Conservation (phyloP, 2,888 invertebrate genomes). For the Dysmachus trigonus region DNA sequence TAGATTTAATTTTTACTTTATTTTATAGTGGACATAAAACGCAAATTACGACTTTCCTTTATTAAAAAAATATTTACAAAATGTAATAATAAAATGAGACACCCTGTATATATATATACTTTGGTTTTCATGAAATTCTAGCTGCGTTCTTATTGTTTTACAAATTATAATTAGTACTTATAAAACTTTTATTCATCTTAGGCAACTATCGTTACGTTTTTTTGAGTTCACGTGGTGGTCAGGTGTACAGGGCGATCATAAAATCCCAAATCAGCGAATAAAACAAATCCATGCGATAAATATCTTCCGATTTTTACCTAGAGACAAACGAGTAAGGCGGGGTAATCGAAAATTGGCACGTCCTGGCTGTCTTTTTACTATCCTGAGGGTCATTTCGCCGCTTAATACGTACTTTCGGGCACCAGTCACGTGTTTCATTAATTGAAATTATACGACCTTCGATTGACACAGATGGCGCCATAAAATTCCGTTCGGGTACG, state of each 20-base stretch:
- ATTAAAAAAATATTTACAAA: too few species aligned
- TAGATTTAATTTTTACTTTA: too few species aligned
- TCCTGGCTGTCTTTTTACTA: constrained; percentile 25
- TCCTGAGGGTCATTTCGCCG: constrained; percentile 22
- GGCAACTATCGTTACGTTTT: neutral
- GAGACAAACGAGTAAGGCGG: neutral
- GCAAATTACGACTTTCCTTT: too few species aligned
- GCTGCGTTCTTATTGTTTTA: too few species aligned
- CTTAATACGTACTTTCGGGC: constrained; percentile 46
- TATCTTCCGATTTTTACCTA: constrained; percentile 4
- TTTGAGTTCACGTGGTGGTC: neutral
- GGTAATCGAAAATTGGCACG: constrained; percentile 19
- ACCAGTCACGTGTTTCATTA: constrained; percentile 50
- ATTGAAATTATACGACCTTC: constrained; percentile 50
- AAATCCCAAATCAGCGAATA: neutral
- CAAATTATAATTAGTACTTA: neutral
- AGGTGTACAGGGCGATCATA: neutral
- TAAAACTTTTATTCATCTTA: neutral
- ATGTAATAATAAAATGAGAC: too few species aligned
- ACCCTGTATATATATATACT: too few species aligned
- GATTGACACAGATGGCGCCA: constrained; percentile 49
- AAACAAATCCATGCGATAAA: constrained; percentile 11
- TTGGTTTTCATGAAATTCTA: too few species aligned
- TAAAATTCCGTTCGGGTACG: constrained; percentile 42
- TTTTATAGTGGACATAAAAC: too few species aligned